phyloP scores from a whole-genome alignment of 2,113 vertebrate species.

The Motacilla tschutschensis region DNA sequence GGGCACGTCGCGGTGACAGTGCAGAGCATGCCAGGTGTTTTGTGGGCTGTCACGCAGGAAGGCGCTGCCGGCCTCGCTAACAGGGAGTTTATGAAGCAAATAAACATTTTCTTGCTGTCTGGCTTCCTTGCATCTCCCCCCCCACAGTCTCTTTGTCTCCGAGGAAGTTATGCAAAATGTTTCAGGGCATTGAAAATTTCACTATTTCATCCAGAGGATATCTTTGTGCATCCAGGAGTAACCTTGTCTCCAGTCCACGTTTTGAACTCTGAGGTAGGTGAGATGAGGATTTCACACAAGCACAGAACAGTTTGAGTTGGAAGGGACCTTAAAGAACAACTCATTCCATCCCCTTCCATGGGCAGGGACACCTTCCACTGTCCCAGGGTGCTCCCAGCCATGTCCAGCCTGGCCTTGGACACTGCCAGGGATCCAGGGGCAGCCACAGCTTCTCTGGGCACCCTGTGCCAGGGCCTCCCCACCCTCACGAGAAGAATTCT shows the following conservation, averaged over 20 bases:
- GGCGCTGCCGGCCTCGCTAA: neutral
- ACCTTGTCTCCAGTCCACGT: accelerated
- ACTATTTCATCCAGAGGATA: neutral
- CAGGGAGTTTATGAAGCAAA: conserved; percentile 10
- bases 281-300: neutral
- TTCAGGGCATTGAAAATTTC: neutral
- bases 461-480: accelerated
- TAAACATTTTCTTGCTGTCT: neutral
- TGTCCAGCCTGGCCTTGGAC: accelerated
- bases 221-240: accelerated
- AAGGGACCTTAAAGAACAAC: neutral
- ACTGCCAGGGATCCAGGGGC: neutral
- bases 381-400: neutral
- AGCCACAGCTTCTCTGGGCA: neutral
- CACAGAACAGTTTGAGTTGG: neutral
- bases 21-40: neutral
- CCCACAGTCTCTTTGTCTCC: neutral
- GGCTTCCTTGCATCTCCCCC: neutral
- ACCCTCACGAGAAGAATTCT: neutral
- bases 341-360: accelerated
- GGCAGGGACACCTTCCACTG: neutral
- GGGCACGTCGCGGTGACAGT: neutral
- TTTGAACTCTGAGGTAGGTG: neutral
- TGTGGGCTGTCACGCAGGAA: neutral
- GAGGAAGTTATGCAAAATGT: neutral